These are phyloP conservation scores for Palloptera scutellata DNA, from an alignment of 2,888 invertebrate species.

Conservation along the genomic window DNA sequence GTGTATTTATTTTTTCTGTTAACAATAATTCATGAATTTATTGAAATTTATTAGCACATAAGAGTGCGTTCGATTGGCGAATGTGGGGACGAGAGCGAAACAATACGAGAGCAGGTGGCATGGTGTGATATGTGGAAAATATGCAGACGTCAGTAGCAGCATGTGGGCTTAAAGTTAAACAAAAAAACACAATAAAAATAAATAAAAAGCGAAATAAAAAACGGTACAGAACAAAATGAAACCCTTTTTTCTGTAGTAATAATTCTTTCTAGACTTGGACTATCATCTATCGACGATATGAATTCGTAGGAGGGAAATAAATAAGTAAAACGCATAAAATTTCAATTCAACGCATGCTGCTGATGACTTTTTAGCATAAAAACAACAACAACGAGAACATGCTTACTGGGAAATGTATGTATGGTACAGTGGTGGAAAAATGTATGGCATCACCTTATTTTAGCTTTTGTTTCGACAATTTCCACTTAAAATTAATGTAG, in stretches of 20 bases:
- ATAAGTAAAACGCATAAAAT: neutral
- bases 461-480: no score
- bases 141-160: neutral
- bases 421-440: no score
- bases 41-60: constrained; percentile 3
- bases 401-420: no score
- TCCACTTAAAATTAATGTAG: no score
- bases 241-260: neutral
- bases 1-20: neutral
- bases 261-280: neutral
- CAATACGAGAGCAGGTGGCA: no score
- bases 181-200: no score
- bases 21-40: constrained; percentile 5
- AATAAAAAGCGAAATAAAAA: no score
- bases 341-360: constrained; percentile 1
- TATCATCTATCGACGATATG: neutral
- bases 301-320: constrained; percentile 1
- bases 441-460: no score
- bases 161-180: neutral
- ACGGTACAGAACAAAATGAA: neutral
- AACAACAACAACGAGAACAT: no score
- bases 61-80: neutral
- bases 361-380: neutral
- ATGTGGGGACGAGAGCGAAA: no score
- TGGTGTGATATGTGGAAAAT: neutral